Evolutionary conservation across 2,797 vertebrate species (phyloP).

Genomic region (Taeniopygia guttata): DNA sequence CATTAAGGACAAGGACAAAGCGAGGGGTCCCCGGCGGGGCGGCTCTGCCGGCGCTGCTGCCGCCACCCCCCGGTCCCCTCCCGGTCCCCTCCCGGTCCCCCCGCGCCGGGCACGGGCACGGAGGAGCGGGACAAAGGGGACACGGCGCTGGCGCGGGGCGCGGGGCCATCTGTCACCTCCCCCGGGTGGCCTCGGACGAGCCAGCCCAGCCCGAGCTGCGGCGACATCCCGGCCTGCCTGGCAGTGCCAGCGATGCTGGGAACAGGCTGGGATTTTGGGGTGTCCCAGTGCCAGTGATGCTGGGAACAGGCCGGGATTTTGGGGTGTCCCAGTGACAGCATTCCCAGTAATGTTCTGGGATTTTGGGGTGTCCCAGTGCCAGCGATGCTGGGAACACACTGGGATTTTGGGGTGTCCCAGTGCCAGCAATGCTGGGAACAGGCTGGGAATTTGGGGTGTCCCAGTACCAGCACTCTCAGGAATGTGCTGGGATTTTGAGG

Average conservation of each 20-base stretch:
- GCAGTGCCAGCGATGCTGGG: not conserved
- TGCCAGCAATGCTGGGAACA: not conserved
- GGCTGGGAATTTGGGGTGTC: too few relatives aligned
- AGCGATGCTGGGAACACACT: too few relatives aligned
- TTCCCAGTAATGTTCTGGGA: too few relatives aligned
- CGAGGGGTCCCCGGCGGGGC: constrained; percentile 62
- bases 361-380: too few relatives aligned
- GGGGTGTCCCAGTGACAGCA: not conserved
- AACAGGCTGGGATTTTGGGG: rapidly evolving
- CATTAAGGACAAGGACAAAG: constrained; percentile 82
- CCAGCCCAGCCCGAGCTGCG: not conserved
- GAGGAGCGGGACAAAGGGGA: constrained; percentile 3
- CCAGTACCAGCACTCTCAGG: too few relatives aligned
- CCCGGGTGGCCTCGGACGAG: not conserved
- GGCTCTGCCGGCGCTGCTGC: constrained; percentile 24
- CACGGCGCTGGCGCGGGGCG: not conserved
- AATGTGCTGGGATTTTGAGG: too few relatives aligned
- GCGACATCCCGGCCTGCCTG: rapidly evolving
- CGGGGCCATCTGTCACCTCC: constrained; percentile 73
- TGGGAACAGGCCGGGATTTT: rapidly evolving
- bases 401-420: too few relatives aligned
- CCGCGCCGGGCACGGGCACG: not conserved
- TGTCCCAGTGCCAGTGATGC: not conserved
- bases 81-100: not conserved
- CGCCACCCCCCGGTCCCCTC: not conserved